Evolutionary conservation across 2,797 vertebrate species (phyloP), one percentile per base, ranked within the genome.

Genomic region (Sebastiscus albofasciatus): DNA sequence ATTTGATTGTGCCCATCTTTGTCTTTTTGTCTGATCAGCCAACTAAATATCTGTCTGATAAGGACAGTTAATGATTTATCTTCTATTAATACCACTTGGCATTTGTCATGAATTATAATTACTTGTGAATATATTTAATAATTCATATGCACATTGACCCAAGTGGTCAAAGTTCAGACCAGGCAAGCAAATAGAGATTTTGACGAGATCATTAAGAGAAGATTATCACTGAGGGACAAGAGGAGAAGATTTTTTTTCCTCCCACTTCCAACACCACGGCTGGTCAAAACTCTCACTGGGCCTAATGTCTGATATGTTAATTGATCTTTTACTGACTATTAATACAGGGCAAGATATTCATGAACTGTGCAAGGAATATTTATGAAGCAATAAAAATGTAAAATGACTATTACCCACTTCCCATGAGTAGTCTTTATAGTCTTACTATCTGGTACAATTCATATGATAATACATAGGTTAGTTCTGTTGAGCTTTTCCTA

Each of bases 251-350:
- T 71, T 70, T 69, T 20, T 49, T 27, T 29, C 13, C 14, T 36
- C 27, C 72, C 64, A 49, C 59, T 67, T 87, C 46, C 4, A 72
- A 56, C 31, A 71, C 54, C 71, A 71, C 2, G 12, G 20, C 64
- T 88, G 73, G 70, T 88, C 36, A 80, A 78, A 88, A 88, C 56
- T 91, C 90, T 90, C 83, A 78, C 36, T 69, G 72, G 76, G 79
- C 64, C 72, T 75, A 60, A 78, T 75, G 77, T 88, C 82, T 88
- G 87, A 92, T 90, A 94, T 95, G 95, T 91, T 95, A 95, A 96
- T 94, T 94, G 92, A 93, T 95, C 90, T 88, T 92, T 95, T 92
- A 90, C 83, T 88, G 89, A 90, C 87, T 90, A 88, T 92, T 92
- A 93, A 95, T 94, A 91, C 87, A 79, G 84, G 81, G 75, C 67